Evolutionary conservation across 1,140 invertebrate species (phyloP), one percentile per base, ranked within the genome.

Genomic region (Drosophila nigrodunni): DNA sequence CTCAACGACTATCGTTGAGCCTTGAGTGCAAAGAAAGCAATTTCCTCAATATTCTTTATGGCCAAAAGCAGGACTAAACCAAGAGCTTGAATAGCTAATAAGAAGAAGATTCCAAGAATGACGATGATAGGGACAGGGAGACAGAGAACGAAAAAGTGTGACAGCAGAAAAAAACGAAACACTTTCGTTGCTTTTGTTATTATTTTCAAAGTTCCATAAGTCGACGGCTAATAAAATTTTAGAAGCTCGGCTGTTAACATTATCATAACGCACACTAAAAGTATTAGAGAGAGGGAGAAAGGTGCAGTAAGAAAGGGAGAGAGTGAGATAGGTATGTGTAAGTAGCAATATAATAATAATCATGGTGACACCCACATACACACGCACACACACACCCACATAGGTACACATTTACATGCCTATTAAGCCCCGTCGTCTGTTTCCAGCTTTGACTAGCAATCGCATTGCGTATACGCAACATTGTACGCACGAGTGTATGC

Each of bases 41-140:
- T 87, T 87, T 87, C 83, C 80, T 73, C 80, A 87, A 87, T 83
- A 87, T 87, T 82, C 83, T 87, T 87, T 87, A 87, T 80, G 77
- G 34, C 59, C 30, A 80, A 64, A 35, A 35, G 43, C 47, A 58
- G 7, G 43, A 39, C 49, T 39, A 25, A 50, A 61, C 43, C 18
- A 37, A 58, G 52, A 49, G 49, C 15, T 47, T 15, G 43, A 11
- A 44, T 39, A 57, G 50, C 15, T 11, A 57, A 35, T 13, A 18
- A 2, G 4, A 50, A 9, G n/a, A 7, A 49, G 44, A 37, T 30
- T 30, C 25, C 25, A 35, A 18, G 6, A 47, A 5, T 5, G n/a
- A 46, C 4, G 15, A 6, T 37, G 52, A 55, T 35, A 49, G 43
- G 30, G 5, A 15, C 41, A 18, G 18, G 6, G 18, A n/a, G 30